Conservation (phyloP, 1,140 invertebrate species). For the Pollicipes pollicipes region DNA sequence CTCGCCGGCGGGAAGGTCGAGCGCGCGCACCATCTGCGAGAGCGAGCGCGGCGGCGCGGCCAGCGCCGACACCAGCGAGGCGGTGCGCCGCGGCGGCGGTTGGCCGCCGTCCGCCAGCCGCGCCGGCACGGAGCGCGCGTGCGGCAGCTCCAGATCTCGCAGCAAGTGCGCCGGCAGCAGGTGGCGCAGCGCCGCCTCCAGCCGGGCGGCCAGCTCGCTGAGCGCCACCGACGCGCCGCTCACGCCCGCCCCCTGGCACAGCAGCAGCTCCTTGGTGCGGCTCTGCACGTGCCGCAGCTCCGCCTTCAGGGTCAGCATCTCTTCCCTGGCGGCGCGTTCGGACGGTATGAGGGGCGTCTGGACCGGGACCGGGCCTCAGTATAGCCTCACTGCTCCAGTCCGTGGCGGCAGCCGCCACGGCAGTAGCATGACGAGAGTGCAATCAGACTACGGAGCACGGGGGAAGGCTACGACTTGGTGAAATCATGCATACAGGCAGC, state of each 20-base stretch:
- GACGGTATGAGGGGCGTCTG: too few relatives aligned
- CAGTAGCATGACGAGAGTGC: too few relatives aligned
- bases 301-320: conserved; percentile 44
- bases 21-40: neutral
- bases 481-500: too few relatives aligned
- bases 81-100: neutral
- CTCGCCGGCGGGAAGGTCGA: neutral
- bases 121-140: neutral
- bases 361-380: too few relatives aligned
- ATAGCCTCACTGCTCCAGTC: too few relatives aligned
- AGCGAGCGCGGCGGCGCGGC: neutral
- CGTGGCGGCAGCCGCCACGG: too few relatives aligned
- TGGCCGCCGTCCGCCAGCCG: neutral
- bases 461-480: too few relatives aligned
- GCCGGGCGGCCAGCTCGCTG: conserved; percentile 43
- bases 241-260: conserved; percentile 47
- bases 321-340: conserved; percentile 38
- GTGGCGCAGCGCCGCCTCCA: conserved; percentile 29
- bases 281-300: conserved; percentile 41
- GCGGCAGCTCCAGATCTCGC: neutral
- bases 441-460: too few relatives aligned
- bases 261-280: conserved; percentile 40
- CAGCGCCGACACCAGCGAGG: neutral
- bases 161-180: neutral
- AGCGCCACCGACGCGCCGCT: conserved; percentile 50